Conservation (phyloP, 2,113 vertebrate species). For the Triplophysa dalaica region DNA sequence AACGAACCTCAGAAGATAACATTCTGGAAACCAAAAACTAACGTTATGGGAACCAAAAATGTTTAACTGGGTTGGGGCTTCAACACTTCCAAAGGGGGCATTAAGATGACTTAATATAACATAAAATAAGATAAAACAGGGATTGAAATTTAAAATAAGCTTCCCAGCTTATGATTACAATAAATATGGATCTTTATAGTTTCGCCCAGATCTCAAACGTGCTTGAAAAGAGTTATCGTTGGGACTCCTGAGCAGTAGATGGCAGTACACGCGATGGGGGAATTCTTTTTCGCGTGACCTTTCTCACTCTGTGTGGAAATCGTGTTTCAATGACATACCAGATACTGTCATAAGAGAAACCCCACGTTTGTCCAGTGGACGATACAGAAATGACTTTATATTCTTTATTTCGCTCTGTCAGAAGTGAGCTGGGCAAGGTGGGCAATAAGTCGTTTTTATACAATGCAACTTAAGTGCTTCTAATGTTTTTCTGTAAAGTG, state of each 20-base stretch:
- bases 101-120: too few relatives aligned
- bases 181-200: too few relatives aligned
- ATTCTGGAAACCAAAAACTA: too few relatives aligned
- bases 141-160: too few relatives aligned
- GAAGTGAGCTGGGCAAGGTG: slow-evolving; percentile 52
- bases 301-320: slow-evolving; percentile 35
- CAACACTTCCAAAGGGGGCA: too few relatives aligned
- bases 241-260: slow-evolving; percentile 41
- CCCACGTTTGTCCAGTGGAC: neutral
- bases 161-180: too few relatives aligned
- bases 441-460: neutral
- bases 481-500: neutral
- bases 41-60: too few relatives aligned
- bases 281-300: slow-evolving; percentile 13
- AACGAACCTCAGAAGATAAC: too few relatives aligned
- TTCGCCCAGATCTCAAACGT: too few relatives aligned
- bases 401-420: slow-evolving; percentile 39
- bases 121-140: too few relatives aligned
- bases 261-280: neutral
- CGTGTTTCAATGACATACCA: slow-evolving; percentile 59
- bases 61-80: too few relatives aligned
- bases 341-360: neutral
- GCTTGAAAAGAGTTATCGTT: too few relatives aligned
- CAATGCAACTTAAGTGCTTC: neutral
- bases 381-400: slow-evolving; percentile 46